A percentile compares a stretch with the other conserved stretches of the same genome.
phyloP scores from a whole-genome alignment of 30 jellyfish, hydroid and myxozoan species.

The Cassiopea andromeda region DNA sequence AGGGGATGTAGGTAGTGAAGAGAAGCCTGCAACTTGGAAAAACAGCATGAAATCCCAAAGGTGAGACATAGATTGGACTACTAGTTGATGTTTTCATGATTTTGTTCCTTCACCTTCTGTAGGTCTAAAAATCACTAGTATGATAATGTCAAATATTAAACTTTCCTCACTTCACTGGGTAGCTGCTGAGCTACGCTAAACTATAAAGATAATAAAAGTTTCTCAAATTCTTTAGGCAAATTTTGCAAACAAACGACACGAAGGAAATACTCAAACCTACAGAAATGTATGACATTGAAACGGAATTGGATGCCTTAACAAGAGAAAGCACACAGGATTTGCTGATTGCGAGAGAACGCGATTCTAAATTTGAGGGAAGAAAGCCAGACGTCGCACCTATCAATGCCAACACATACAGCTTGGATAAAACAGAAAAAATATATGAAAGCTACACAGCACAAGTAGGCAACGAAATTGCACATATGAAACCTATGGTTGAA shows the following conservation, averaged over 20 bases:
- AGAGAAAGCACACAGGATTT: neutral
- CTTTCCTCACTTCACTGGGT: too few relatives aligned
- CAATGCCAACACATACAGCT: too few relatives aligned
- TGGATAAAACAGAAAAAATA: neutral
- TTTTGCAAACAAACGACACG: too few relatives aligned
- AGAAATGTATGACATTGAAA: constrained; percentile 2
- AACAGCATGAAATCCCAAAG: neutral
- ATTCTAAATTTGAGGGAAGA: neutral
- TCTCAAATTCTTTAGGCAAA: too few relatives aligned
- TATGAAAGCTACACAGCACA: neutral
- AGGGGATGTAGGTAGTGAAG: neutral
- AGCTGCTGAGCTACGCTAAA: too few relatives aligned
- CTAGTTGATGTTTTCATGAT: too few relatives aligned
- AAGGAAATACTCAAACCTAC: neutral
- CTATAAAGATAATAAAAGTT: too few relatives aligned
- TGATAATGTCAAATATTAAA: too few relatives aligned
- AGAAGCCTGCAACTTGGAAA: too few relatives aligned
- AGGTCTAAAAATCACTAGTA: neutral
- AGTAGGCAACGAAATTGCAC: neutral
- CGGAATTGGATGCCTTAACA: neutral
- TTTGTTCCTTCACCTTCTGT: neutral
- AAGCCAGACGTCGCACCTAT: too few relatives aligned
- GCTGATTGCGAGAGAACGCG: neutral
- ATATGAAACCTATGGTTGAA: neutral
- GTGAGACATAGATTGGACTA: neutral